Conservation (phyloP, 2,888 invertebrate genomes). For the Polydesmus complanatus region DNA sequence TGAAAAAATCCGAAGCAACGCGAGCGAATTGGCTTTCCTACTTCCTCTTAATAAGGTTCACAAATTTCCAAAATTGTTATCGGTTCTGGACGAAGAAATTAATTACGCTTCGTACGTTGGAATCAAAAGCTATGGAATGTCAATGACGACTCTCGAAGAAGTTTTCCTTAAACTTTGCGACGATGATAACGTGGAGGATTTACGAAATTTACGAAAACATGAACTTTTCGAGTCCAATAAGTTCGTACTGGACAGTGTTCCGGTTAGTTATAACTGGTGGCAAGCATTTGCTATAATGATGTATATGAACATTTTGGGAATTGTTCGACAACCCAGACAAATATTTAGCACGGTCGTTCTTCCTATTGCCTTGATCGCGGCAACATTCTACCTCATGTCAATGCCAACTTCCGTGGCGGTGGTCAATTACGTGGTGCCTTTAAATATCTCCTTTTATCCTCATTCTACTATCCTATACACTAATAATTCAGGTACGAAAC, state of each 20-base stretch:
- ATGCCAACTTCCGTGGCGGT: not conserved
- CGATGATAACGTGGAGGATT: constrained; percentile 41
- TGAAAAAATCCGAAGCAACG: constrained; percentile 58
- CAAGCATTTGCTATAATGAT: constrained; percentile 12
- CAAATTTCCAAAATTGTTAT: constrained; percentile 59
- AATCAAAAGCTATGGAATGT: constrained; percentile 69
- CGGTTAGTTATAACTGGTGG: constrained; percentile 6
- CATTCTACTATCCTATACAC: not conserved
- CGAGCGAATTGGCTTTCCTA: constrained; percentile 64
- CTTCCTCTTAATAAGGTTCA: constrained; percentile 64
- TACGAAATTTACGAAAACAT: not conserved
- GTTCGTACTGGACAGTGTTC: not conserved
- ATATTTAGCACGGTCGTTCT: constrained; percentile 13
- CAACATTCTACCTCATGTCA: constrained; percentile 11
- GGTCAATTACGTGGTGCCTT: not conserved
- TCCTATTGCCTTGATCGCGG: constrained; percentile 13
- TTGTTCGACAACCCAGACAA: constrained; percentile 14
- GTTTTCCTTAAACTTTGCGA: constrained; percentile 66
- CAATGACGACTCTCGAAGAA: constrained; percentile 78
- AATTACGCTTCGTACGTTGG: constrained; percentile 38
- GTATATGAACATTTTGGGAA: constrained; percentile 10
- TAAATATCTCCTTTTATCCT: not conserved
- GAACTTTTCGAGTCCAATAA: not conserved
- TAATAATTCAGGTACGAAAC: not conserved
- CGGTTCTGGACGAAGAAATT: constrained; percentile 58